Conservation (phyloP, 2,888 invertebrate genomes). For the Scrobipalpa costella region DNA sequence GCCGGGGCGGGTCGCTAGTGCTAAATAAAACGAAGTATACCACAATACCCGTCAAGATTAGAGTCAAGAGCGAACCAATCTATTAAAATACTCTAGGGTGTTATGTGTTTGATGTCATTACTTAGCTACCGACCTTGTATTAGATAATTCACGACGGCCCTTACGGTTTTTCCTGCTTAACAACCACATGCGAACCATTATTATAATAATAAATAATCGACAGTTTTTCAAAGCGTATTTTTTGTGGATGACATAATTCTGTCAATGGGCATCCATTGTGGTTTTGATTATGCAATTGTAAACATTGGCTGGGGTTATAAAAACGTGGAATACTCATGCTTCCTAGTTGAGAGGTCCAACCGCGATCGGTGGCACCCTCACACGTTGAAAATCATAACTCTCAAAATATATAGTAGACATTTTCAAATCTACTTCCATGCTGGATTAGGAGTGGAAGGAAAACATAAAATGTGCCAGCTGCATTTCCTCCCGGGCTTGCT, state of each 20-base stretch:
- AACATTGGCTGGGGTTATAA: too few relatives aligned
- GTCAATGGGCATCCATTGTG: background rate
- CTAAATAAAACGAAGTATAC: too few relatives aligned
- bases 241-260: background rate
- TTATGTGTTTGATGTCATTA: background rate
- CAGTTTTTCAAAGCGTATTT: slow-evolving; percentile 4
- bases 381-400: too few relatives aligned
- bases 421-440: too few relatives aligned
- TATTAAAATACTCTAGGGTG: background rate
- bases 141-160: background rate
- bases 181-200: background rate
- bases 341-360: background rate
- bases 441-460: too few relatives aligned
- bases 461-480: too few relatives aligned
- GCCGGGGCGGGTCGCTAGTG: too few relatives aligned
- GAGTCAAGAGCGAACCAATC: background rate
- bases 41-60: too few relatives aligned
- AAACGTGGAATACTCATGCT: too few relatives aligned
- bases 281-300: background rate
- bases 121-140: background rate
- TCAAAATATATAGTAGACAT: too few relatives aligned
- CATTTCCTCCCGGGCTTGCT: too few relatives aligned
- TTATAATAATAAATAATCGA: background rate
- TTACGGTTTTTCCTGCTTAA: background rate
- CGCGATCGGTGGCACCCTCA: too few relatives aligned